Percentiles rank a stretch among this genome's conserved stretches.
Conservation (phyloP, 1,140 invertebrate genomes). For the Bombus picipes region DNA sequence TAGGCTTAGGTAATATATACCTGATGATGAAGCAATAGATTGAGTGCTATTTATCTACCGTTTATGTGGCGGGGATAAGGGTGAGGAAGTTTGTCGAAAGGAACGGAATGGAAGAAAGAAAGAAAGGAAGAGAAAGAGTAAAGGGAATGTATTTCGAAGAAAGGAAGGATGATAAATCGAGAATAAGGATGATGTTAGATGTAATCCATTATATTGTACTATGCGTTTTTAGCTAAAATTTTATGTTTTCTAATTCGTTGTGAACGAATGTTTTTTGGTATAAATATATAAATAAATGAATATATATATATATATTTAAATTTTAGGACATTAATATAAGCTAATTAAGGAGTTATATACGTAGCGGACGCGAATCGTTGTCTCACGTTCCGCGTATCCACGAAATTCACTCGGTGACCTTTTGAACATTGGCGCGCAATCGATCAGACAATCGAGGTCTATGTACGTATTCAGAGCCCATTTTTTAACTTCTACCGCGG, state of each 20-base stretch:
- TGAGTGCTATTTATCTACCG: constrained; percentile 68
- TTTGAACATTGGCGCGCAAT: constrained; percentile 31
- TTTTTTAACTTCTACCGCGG: neutral
- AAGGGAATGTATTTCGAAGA: neutral
- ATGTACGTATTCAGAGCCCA: constrained; percentile 2
- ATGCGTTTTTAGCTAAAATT: constrained; percentile 75
- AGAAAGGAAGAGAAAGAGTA: neutral
- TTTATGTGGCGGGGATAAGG: constrained; percentile 40
- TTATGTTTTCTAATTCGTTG: constrained; percentile 76
- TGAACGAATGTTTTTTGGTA: constrained; percentile 74
- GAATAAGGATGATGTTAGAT: constrained; percentile 69
- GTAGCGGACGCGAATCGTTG: constrained; percentile 44
- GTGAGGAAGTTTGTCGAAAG: neutral
- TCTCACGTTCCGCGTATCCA: constrained; percentile 23
- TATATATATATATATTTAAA: constrained; percentile 41
- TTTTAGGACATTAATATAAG: too few species aligned
- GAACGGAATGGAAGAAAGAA: neutral
- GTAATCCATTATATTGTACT: constrained; percentile 72
- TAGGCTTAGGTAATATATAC: constrained; percentile 76
- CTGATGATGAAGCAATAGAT: constrained; percentile 78
- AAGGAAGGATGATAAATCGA: constrained; percentile 13
- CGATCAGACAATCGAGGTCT: constrained; percentile 59
- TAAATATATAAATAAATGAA: constrained; percentile 64
- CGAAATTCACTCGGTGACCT: constrained; percentile 15
- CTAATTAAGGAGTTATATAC: too few species aligned